Evolutionary conservation across 2,113 vertebrate genomes (phyloP).

Genomic region (Prunella himalayana): DNA sequence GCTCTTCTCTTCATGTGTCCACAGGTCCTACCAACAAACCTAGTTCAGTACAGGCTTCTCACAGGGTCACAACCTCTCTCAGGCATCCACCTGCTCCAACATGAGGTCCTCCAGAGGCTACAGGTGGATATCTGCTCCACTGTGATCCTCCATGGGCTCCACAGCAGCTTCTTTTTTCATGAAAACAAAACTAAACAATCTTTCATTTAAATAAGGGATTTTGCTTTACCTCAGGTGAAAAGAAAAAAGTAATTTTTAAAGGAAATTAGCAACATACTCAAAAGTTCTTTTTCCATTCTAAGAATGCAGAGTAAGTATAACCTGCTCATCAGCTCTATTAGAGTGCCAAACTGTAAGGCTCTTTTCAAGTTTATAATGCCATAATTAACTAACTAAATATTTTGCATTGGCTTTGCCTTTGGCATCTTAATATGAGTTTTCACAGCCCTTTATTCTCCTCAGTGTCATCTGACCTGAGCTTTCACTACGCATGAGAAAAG

Average conservation of each 20-base stretch:
- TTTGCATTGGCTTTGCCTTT: background rate
- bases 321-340: background rate
- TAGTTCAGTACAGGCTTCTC: background rate
- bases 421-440: background rate
- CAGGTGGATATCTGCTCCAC: background rate
- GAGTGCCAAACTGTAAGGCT: background rate
- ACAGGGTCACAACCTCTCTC: background rate
- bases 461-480: background rate
- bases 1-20: background rate
- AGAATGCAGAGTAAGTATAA: background rate
- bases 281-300: background rate
- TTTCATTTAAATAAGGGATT: background rate
- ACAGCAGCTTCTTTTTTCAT: background rate
- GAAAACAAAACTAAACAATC: background rate
- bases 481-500: background rate
- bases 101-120: background rate
- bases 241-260: background rate
- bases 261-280: background rate
- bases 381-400: background rate
- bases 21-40: background rate
- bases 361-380: background rate
- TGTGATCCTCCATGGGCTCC: background rate
- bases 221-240: background rate
- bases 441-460: background rate
- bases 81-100: background rate